Evolutionary conservation across 2,888 invertebrate genomes (phyloP).

Genomic region (Dioctria rufipes): DNA sequence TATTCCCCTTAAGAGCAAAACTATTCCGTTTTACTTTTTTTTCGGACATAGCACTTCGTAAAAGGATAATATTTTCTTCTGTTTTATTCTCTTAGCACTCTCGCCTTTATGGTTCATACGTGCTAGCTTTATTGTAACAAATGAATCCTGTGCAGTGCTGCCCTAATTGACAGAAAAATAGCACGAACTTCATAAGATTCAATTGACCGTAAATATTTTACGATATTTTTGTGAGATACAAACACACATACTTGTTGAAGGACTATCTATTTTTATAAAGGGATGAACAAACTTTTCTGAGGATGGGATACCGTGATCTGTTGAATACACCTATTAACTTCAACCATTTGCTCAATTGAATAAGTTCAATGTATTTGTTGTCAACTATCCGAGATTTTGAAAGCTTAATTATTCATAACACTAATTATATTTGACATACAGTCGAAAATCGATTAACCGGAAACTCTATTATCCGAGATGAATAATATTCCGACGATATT

Average conservation of each 20-base stretch:
- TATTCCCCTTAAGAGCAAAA: conserved; percentile 4
- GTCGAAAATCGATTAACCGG: too few relatives aligned
- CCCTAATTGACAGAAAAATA: conserved; percentile 39
- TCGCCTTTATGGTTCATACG: conserved; percentile 32
- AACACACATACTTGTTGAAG: not conserved
- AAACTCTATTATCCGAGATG: too few relatives aligned
- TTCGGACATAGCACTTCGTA: conserved; percentile 28
- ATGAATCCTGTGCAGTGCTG: conserved; percentile 1
- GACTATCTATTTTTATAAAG: not conserved
- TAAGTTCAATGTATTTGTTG: too few relatives aligned
- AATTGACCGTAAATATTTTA: conserved; percentile 30
- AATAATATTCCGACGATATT: too few relatives aligned
- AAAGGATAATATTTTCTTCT: conserved; percentile 29
- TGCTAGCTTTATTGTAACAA: conserved; percentile 31
- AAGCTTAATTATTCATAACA: too few relatives aligned
- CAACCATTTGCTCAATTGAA: too few relatives aligned
- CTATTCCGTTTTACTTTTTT: not conserved
- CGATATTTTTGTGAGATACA: not conserved
- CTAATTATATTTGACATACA: too few relatives aligned
- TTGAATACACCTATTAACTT: too few relatives aligned
- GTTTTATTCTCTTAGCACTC: conserved; percentile 28
- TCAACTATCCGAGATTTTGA: too few relatives aligned
- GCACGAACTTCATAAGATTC: conserved; percentile 25
- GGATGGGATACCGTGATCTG: too few relatives aligned
- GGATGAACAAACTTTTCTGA: too few relatives aligned